A percentile compares a stretch with the other conserved stretches of the same genome.
phyloP scores from a whole-genome alignment of 2,888 invertebrate species.

The Hofmannophila pseudospretella region DNA sequence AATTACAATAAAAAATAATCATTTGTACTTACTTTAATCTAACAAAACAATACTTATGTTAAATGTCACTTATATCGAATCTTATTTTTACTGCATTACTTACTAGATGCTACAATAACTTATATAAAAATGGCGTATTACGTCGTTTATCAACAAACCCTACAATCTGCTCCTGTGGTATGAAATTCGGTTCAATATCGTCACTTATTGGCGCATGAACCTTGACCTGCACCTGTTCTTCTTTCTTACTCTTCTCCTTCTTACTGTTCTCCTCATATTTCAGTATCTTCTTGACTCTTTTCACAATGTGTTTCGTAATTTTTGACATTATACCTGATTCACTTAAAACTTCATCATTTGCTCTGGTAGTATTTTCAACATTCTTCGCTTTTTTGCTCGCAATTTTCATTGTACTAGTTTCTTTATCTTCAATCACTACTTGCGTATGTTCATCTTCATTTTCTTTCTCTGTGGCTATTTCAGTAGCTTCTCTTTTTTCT shows the following conservation, averaged over 20 bases:
- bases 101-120: neutral
- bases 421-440: neutral
- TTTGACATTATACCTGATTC: no score
- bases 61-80: no score
- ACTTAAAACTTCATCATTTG: no score
- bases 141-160: neutral
- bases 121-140: neutral
- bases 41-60: no score
- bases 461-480: neutral
- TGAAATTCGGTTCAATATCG: conserved; percentile 15
- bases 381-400: neutral
- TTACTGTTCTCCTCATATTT: neutral
- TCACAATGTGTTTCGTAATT: neutral
- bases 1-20: no score
- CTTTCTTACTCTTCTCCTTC: neutral
- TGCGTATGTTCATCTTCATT: neutral
- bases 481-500: neutral
- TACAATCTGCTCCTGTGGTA: conserved; percentile 5
- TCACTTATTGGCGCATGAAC: conserved; percentile 22
- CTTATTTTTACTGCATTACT: no score
- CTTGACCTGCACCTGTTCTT: no score
- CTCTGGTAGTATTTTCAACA: neutral
- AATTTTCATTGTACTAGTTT: neutral
- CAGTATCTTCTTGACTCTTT: neutral
- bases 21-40: no score